phyloP scores from a whole-genome alignment of 2,888 invertebrate species.

The Macrostomum cliftonense region DNA sequence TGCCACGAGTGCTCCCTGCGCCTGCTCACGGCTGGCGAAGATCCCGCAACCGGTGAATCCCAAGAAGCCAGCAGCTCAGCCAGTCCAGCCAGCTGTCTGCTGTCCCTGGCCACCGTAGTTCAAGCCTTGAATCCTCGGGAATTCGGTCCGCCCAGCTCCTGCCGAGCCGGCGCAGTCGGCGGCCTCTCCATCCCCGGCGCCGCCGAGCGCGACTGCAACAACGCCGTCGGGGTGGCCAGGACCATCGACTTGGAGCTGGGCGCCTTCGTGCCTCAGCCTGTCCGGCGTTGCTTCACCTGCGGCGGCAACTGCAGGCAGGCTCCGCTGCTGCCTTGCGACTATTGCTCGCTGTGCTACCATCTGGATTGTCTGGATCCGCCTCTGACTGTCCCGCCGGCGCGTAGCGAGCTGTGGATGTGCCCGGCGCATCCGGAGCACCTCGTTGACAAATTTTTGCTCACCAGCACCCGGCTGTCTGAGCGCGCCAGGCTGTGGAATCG shows the following conservation, averaged over 20 bases:
- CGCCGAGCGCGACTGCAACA: slow-evolving; percentile 43
- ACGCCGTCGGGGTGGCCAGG: too few species aligned
- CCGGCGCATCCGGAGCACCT: slow-evolving; percentile 82
- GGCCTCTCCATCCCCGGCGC: slow-evolving; percentile 25
- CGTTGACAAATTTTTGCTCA: slow-evolving; percentile 47
- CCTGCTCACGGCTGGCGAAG: too few species aligned
- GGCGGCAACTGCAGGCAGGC: slow-evolving; percentile 51
- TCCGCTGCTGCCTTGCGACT: slow-evolving; percentile 75
- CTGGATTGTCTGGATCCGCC: slow-evolving; percentile 85
- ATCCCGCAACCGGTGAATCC: too few species aligned
- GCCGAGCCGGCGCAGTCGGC: slow-evolving; percentile 17
- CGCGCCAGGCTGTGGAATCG: slow-evolving; percentile 68
- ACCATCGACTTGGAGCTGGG: slow-evolving; percentile 21
- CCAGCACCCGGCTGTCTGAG: slow-evolving; percentile 63
- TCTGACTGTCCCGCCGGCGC: slow-evolving; percentile 55
- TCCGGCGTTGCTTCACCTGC: slow-evolving; percentile 65
- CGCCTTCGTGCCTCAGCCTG: slow-evolving; percentile 60
- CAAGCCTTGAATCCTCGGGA: slow-evolving; percentile 16
- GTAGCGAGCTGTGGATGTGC: slow-evolving; percentile 80
- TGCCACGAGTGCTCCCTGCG: too few species aligned
- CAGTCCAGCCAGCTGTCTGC: too few species aligned
- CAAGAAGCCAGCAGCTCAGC: too few species aligned
- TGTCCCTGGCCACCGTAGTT: not conserved
- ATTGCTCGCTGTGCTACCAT: slow-evolving; percentile 71
- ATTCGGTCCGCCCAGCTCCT: slow-evolving; percentile 28